phyloP scores from a whole-genome alignment of 2,888 invertebrate species.

The Rhyacophila evoluta region DNA sequence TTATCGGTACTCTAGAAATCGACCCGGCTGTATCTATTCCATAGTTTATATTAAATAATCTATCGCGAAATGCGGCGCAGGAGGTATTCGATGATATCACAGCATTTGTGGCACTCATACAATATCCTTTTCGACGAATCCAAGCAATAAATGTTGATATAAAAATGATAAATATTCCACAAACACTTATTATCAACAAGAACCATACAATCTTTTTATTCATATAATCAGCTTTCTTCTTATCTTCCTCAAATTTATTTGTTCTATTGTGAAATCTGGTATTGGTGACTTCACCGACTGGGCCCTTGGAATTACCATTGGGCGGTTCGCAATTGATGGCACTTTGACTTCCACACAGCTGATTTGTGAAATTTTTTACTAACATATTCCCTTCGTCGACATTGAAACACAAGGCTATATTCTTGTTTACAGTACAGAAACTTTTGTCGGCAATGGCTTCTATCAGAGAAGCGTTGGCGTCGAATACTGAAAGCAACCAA shows the following conservation, averaged over 20 bases:
- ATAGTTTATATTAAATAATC: slow-evolving; percentile 65
- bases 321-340: slow-evolving; percentile 73
- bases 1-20: slow-evolving; percentile 72
- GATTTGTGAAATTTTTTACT: slow-evolving; percentile 73
- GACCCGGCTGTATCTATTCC: slow-evolving; percentile 72
- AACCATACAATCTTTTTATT: slow-evolving; percentile 66
- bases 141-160: slow-evolving; percentile 71
- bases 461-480: slow-evolving; percentile 63
- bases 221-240: slow-evolving; percentile 54
- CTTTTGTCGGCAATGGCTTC: slow-evolving; percentile 69
- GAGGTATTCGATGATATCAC: slow-evolving; percentile 63
- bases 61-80: slow-evolving; percentile 62
- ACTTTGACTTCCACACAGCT: slow-evolving; percentile 69
- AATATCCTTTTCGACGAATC: slow-evolving; percentile 71
- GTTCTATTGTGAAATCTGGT: slow-evolving; percentile 65
- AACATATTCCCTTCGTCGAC: slow-evolving; percentile 74
- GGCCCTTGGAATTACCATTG: slow-evolving; percentile 60
- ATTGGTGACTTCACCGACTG: slow-evolving; percentile 63
- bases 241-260: slow-evolving; percentile 56
- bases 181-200: slow-evolving; percentile 68
- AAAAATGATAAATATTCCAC: slow-evolving; percentile 68
- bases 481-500: slow-evolving; percentile 70
- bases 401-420: slow-evolving; percentile 75
- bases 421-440: slow-evolving; percentile 72
- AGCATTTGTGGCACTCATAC: slow-evolving; percentile 63